These are phyloP conservation scores for Podarcis raffonei DNA, from an alignment of 2,113 vertebrate species.

Conservation along the genomic window DNA sequence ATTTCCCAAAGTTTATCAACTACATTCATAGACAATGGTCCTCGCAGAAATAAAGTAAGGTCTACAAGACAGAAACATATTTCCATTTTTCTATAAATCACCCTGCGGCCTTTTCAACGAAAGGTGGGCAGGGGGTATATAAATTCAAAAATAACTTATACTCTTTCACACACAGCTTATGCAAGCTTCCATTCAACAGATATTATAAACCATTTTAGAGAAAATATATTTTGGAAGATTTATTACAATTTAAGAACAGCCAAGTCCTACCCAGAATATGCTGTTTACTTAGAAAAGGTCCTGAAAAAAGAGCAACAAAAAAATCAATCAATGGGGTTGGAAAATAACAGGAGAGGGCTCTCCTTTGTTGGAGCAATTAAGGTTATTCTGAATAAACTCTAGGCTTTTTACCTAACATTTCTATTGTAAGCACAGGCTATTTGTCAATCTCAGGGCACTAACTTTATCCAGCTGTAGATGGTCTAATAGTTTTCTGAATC, in stretches of 20 bases:
- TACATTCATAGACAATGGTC: neutral
- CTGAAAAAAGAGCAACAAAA: neutral
- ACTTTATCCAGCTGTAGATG: constrained; percentile 98
- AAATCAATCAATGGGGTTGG: neutral
- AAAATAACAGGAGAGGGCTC: neutral
- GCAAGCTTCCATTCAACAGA: neutral
- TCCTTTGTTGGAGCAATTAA: neutral
- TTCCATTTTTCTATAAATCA: neutral
- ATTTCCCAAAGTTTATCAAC: neutral
- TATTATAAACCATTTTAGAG: neutral
- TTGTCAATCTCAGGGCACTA: constrained; percentile 51
- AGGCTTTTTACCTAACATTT: constrained; percentile 30
- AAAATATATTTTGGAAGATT: neutral
- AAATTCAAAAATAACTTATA: neutral
- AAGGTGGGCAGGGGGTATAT: neutral
- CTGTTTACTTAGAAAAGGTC: neutral
- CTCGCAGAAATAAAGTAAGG: neutral
- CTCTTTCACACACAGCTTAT: neutral
- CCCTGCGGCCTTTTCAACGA: neutral
- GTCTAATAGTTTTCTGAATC: constrained; percentile 96
- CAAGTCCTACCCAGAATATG: neutral
- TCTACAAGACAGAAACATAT: neutral
- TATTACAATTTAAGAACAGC: neutral
- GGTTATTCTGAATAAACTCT: constrained; percentile 15
- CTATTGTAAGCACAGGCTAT: neutral